These are phyloP conservation scores for Heliocidaris tuberculata DNA, from an alignment of 35 echinoderm and acorn worm genomes.

Conservation along the genomic window DNA sequence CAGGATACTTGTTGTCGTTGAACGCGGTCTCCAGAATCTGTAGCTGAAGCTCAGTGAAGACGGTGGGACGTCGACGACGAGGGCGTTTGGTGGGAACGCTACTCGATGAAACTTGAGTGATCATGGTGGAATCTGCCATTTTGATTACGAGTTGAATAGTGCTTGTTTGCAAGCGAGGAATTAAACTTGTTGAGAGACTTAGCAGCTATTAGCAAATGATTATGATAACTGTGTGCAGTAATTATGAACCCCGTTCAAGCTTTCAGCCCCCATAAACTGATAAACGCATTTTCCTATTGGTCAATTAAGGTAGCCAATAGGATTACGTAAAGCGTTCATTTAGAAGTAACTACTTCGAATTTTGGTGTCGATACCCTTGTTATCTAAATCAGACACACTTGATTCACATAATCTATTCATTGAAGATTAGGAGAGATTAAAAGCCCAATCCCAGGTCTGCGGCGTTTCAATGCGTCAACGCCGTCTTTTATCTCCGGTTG, in stretches of 20 bases:
- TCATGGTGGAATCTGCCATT: background rate
- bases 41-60: constrained; percentile 2
- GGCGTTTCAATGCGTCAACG: too few relatives aligned
- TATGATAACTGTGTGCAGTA: background rate
- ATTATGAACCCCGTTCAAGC: background rate
- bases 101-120: background rate
- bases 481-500: too few relatives aligned
- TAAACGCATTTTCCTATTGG: background rate
- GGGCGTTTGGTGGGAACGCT: constrained; percentile 6
- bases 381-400: too few relatives aligned
- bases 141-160: background rate
- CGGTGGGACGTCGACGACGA: constrained; percentile 19
- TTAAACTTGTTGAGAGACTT: background rate
- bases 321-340: too few relatives aligned
- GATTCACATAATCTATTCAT: too few relatives aligned
- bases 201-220: background rate
- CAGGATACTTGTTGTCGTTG: constrained; percentile 17
- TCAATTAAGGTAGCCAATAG: background rate
- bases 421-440: too few relatives aligned
- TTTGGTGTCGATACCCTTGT: too few relatives aligned
- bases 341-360: too few relatives aligned
- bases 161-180: background rate
- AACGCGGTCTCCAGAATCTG: background rate
- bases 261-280: background rate
- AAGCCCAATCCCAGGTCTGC: too few relatives aligned